These are phyloP conservation scores for Chymomyza amoena DNA, from an alignment of 2,888 invertebrate genomes.

Conservation along the genomic window DNA sequence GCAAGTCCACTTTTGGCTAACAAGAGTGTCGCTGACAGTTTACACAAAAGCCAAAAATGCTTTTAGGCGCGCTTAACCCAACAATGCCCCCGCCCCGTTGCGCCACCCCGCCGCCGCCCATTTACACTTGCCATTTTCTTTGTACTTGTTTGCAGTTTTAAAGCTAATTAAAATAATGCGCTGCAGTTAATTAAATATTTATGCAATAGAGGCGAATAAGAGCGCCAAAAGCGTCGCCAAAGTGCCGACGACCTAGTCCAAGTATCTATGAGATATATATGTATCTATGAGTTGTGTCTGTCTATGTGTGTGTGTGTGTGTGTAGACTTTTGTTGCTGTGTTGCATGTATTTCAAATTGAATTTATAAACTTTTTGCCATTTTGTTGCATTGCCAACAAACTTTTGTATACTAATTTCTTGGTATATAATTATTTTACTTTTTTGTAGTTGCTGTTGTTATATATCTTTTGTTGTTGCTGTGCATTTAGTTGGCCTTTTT, in stretches of 20 bases:
- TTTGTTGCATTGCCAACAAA: conserved; percentile 62
- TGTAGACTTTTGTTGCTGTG: conserved; percentile 20
- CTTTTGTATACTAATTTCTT: conserved; percentile 59
- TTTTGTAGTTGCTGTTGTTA: conserved; percentile 21
- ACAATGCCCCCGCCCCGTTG: background rate
- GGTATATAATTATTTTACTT: conserved; percentile 62
- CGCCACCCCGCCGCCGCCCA: conserved; percentile 1
- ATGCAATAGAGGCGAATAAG: conserved; percentile 65
- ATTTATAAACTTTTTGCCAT: conserved; percentile 58
- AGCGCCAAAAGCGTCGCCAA: conserved; percentile 44
- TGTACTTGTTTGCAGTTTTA: conserved; percentile 72
- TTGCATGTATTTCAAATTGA: conserved; percentile 57
- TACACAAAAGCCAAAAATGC: conserved; percentile 37
- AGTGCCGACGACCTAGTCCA: conserved; percentile 1
- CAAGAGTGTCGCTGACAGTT: conserved; percentile 22
- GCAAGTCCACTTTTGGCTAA: background rate
- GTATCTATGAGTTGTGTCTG: conserved; percentile 18
- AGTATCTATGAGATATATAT: background rate
- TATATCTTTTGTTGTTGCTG: conserved; percentile 37
- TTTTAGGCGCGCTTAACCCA: conserved; percentile 32
- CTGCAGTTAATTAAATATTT: conserved; percentile 80
- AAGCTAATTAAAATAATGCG: conserved; percentile 80
- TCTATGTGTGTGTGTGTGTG: background rate
- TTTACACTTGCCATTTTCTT: conserved; percentile 20
- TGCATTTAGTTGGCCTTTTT: conserved; percentile 71